Base-by-base conservation (phyloP, 2,888 invertebrate genomes). In the Cosmia trapezina region DNA sequence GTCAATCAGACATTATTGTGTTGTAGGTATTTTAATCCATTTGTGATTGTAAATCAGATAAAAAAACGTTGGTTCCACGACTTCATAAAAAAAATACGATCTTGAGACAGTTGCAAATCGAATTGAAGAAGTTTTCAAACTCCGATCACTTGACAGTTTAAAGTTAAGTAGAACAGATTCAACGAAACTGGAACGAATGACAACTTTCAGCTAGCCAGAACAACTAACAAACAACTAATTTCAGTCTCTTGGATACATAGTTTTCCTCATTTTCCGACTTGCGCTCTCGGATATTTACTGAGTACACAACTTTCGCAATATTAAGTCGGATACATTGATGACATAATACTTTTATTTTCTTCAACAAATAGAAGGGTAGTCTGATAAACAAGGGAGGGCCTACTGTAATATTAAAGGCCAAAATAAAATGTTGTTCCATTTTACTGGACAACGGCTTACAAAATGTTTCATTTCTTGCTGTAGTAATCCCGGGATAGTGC, bases 221-320 rank as follows among this genome's bases (percentile, higher is more conserved):
- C 45, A 53, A 63, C 22, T 37, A 70, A 56, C 49, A 70, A 73
- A 78, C 62, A 70, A 75, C 51, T 54, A 60, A 73, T 76, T 80
- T 78, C 47, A 47, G 51, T 60, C 33, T 67, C 69, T 71, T 73
- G 57, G 66, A 60, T 63, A 73, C 22, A 63, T 63, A 72, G 73
- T 78, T 76, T 63, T 67, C 73, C 56, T 70, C 73, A 73, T 76
- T 78, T 65, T 51, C 61, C 19, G 37, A 53, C 59, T 70, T 66
- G 33, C 19, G 54, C 57, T 22, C 57, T 43, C 49, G 45, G 43
- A 61, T 82, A 62, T 80, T 80, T 80, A 68, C 47, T 43, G 22
- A 65, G 45, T 56, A 80, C 41, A 69, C 74, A 81, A 83, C 63
- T 80, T 78, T 80, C 61, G 69, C 41, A 65, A 77, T n/a, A n/a